Base-by-base conservation (phyloP, 2,797 vertebrate genomes). In the Tapera naevia region DNA sequence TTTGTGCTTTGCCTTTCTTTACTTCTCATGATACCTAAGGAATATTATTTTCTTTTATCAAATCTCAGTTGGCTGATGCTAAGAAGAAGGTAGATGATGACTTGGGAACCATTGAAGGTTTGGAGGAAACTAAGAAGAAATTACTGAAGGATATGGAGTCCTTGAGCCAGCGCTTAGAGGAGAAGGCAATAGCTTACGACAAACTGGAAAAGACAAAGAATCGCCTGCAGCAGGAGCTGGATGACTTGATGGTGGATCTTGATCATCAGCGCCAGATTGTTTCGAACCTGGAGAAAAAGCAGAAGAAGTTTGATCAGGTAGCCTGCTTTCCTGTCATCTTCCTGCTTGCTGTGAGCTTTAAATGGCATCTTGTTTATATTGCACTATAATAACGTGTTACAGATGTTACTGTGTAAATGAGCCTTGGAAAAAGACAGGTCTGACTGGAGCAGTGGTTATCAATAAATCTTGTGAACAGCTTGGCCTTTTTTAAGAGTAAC, bases 21-120 rank as follows among this genome's bases (percentile, higher is more conserved):
- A 45, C 32, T 50, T 61, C 27, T 37, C 0, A 0, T 18, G 54
- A 5, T 28, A 51, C 39, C 45, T 32, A 3, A 73, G 48, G 35
- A 46, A 4, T 8, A 0, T 56, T 24, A 8, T 83, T 74, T 66
- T 62, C 50, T 75, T 53, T 27, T n/a, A 2, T 12, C 48, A 69
- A 61, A 62, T 92, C 60, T 8, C 92, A 99, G 99, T 87, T 99
- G 96, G 97, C 97, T 13, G 99, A 99, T 33, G 98, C 98, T 39
- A 99, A 99, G 98, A 99, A 99, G 91, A 99, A 99, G 96, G 98
- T 99, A 56, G 99, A 99, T 17, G 99, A 99, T 33, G 99, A 99
- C 39, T 93, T 98, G 74, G 99, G 99, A 27, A 98, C 98, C 6
- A 99, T 99, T 80, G 99, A 99, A 83, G 98, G 98, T n/a, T 96